phyloP scores from a whole-genome alignment of 2,888 invertebrate species.

The Mythimna pallens region DNA sequence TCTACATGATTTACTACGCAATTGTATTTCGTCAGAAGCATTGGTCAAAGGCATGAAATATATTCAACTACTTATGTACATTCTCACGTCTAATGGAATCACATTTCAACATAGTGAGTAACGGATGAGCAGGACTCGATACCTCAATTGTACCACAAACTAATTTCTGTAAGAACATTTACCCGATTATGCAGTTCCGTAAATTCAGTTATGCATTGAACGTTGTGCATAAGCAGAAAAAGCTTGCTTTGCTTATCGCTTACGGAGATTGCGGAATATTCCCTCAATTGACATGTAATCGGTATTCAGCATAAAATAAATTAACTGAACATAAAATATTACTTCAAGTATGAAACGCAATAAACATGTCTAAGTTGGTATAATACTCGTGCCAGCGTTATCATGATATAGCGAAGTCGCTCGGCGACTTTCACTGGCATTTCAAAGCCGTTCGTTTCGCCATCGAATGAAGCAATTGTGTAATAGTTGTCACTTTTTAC shows the following conservation, averaged over 20 bases:
- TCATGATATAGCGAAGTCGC: conserved; percentile 85
- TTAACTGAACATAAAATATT: conserved; percentile 42
- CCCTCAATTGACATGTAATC: conserved; percentile 15
- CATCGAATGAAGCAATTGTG: conserved; percentile 89
- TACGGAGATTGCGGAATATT: conserved; percentile 23
- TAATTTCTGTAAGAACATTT: conserved; percentile 10
- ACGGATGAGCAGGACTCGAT: conserved; percentile 4
- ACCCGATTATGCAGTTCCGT: conserved; percentile 24
- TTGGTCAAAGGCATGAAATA: conserved; percentile 19
- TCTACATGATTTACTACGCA: conserved; percentile 1
- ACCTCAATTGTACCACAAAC: background rate
- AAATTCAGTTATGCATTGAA: conserved; percentile 1
- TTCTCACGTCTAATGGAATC: conserved; percentile 5
- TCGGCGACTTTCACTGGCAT: conserved; percentile 89
- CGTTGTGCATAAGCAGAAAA: conserved; percentile 10
- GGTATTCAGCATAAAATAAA: conserved; percentile 26
- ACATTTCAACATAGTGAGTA: background rate
- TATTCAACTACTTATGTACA: conserved; percentile 3
- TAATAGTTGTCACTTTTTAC: conserved; percentile 89
- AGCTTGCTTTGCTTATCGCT: conserved; percentile 19
- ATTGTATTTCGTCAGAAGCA: conserved; percentile 9
- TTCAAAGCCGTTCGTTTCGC: conserved; percentile 87
- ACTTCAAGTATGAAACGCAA: conserved; percentile 36
- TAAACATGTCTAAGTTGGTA: conserved; percentile 47
- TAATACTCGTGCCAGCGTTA: conserved; percentile 64